Percentiles rank a stretch among this genome's conserved stretches.
Evolutionary conservation across 2,797 vertebrate genomes (phyloP).

Genomic region (Fundulus diaphanus): DNA sequence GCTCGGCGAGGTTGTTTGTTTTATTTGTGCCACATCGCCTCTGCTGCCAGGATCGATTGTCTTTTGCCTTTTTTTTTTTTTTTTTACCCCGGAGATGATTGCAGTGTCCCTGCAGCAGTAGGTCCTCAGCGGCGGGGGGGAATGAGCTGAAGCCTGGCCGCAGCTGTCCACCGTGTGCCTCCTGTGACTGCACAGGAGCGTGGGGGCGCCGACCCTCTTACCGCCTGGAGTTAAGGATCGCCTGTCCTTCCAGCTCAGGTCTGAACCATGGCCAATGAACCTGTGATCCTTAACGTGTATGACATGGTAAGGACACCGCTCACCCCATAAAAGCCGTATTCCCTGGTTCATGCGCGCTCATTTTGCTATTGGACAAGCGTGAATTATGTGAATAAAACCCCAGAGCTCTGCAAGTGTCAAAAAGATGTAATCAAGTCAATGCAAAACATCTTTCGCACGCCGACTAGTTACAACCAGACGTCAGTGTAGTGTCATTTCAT

Average conservation of each 20-base stretch:
- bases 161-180: constrained; percentile 38
- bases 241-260: constrained; percentile 79
- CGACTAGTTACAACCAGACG: not conserved
- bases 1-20: no score
- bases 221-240: constrained; percentile 71
- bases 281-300: constrained; percentile 95
- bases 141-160: constrained; percentile 20
- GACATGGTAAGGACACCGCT: constrained; percentile 88
- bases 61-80: not conserved
- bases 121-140: constrained; percentile 34
- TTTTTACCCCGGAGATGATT: constrained; percentile 25
- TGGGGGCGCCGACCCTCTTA: constrained; percentile 42
- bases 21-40: not conserved
- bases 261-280: constrained; percentile 93
- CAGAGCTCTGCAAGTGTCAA: no score
- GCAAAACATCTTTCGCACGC: not conserved
- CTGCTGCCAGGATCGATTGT: constrained; percentile 2
- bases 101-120: constrained; percentile 24
- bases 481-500: not conserved
- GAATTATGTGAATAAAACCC: no score
- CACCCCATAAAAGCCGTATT: not conserved
- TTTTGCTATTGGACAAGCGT: not conserved
- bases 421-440: not conserved
- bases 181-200: constrained; percentile 57
- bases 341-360: not conserved